Conservation (phyloP, 2,797 vertebrate species). For the Alca torda region DNA sequence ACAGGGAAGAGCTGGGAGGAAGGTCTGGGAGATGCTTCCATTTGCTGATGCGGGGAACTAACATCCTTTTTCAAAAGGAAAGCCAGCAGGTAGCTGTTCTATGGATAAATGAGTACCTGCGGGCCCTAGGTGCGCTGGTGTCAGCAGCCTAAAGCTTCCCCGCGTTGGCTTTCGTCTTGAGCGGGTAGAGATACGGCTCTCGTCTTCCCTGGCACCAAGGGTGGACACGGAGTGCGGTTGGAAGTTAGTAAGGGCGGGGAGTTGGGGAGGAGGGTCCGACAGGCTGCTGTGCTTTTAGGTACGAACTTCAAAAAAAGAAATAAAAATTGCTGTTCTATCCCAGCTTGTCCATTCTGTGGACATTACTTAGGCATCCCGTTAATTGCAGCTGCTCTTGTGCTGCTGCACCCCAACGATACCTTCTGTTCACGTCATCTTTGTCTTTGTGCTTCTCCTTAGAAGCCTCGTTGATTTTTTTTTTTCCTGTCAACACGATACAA, state of each 20-base stretch:
- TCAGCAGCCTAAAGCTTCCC: not conserved
- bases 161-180: rapidly evolving
- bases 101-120: rapidly evolving
- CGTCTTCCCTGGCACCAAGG: not conserved
- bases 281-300: not conserved
- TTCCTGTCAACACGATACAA: not conserved
- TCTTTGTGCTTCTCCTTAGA: not conserved
- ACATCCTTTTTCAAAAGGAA: not conserved
- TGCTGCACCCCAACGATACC: not conserved
- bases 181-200: not conserved
- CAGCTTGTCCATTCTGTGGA: not conserved
- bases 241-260: not conserved
- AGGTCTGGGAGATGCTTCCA: not conserved
- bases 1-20: not conserved
- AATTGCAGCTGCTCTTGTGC: not conserved
- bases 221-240: not conserved
- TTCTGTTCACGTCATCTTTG: not conserved
- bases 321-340: not conserved
- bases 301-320: not conserved
- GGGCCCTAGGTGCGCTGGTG: no score
- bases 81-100: not conserved
- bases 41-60: not conserved
- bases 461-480: not conserved
- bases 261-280: not conserved
- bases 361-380: not conserved